Evolutionary conservation across 1,140 invertebrate genomes (phyloP), one percentile per base, ranked within the genome.

Genomic region (Magallana gigas): DNA sequence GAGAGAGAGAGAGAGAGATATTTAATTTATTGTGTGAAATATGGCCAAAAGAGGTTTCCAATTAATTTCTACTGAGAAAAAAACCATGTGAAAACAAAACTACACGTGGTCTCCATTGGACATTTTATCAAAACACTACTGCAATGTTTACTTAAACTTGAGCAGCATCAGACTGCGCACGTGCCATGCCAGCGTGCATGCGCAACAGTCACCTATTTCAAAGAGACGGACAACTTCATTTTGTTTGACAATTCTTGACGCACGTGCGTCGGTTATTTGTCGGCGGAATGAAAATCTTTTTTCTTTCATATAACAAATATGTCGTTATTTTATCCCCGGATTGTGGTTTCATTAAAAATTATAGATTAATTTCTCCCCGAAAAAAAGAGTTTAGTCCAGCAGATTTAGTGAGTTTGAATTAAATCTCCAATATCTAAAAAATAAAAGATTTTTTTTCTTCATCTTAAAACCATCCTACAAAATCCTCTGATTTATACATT

Each of bases 1-100:
- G 68, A 89, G 14, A 87, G 58, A 87, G 76, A 83, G 85, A 87
- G 76, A 87, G 86, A 87, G 86, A 87, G 23, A 71, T n/a, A 71
- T 5, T 71, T 71, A 71, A 76, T 76, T 29, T 29, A 11, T 76
- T 76, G 64, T 76, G 36, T 76, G 36, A 76, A 71, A 76, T 29
- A 18, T 29, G 8, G 68, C 23, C 12, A 76, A 29, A 76, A 62
- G 60, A 62, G 12, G 68, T 29, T 29, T 76, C 68, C 68, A 48
- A 76, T 76, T 76, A 76, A 76, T 76, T 76, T 76, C 68, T 76
- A 48, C 68, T 23, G 68, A 76, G 68, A 76, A 76, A 76, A 48
- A 76, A 76, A 29, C 68, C 12, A 76, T 76, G 68, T 11, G 68
- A 76, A 76, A 76, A 76, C 68, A 76, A 76, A 76, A 29, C 68